Evolutionary conservation across 2,797 vertebrate species (phyloP), one percentile per base, ranked within the genome.

Genomic region (Tamandua tetradactyla): DNA sequence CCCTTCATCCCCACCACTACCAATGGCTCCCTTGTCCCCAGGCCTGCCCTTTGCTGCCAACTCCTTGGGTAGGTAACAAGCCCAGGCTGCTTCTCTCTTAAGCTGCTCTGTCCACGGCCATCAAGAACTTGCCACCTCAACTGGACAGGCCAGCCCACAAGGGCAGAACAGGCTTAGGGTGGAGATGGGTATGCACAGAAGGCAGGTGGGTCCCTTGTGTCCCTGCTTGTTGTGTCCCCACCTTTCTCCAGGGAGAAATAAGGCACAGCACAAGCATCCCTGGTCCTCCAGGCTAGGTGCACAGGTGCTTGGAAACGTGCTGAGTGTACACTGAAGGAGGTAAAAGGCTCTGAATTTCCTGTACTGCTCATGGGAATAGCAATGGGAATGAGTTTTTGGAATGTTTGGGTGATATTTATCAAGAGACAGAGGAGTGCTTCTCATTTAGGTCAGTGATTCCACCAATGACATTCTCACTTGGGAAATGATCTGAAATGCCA

Each of bases 401-500:
- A 78, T 64, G 87, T 94, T 9, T 90, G 32, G 17, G 32, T 78
- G 52, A 42, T 66, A 42, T 12, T 88, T 61, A 42, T 86, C 35
- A 71, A 93, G 44, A 90, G 59, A 83, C 44, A 9, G 62, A 61
- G 75, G 25, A 79, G 49, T 15, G n/a, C 32, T 37, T 23, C 23
- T 66, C 49, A 64, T 62, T 42, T 30, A 64, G n/a, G 49, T 44
- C 87, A 68, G 52, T 55, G 91, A 64, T 30, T 74, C 40, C 22
- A 68, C 20, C 37, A 62, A 42, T n/a, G 66, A 40, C 55, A 64
- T 13, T 61, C 11, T 71, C 59, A 71, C 47, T 55, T 72, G 49
- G 55, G 59, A 75, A 94, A 83, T 42, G 40, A 87, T 64, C 32
- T 78, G 79, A 90, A 92, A 74, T 49, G 37, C 59, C 11, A 42